A percentile compares a stretch with the other conserved stretches of the same genome.
phyloP scores from a whole-genome alignment of 1,140 invertebrate genomes.

The Artemia franciscana region DNA sequence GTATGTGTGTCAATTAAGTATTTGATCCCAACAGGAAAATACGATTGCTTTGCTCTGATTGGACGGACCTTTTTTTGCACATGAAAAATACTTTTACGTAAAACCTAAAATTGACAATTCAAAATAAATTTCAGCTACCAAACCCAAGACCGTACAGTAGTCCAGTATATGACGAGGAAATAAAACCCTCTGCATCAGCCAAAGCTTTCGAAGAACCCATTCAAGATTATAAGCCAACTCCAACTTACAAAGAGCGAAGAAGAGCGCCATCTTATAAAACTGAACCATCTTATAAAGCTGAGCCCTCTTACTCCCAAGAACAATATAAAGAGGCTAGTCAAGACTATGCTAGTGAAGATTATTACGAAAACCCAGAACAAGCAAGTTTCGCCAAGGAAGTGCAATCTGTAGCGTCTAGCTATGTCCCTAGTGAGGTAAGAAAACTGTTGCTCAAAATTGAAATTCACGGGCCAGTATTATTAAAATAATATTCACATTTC shows the following conservation, averaged over 20 bases:
- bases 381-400: conserved; percentile 7
- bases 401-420: conserved; percentile 3
- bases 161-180: background rate
- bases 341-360: conserved; percentile 5
- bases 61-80: no score
- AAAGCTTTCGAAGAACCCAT: background rate
- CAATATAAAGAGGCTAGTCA: conserved; percentile 5
- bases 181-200: background rate
- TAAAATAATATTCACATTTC: no score
- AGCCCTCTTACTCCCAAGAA: no score
- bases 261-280: background rate
- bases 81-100: no score
- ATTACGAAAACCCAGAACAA: conserved; percentile 5
- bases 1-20: no score
- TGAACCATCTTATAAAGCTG: background rate
- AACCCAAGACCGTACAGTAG: background rate
- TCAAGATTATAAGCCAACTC: background rate
- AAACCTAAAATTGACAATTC: no score
- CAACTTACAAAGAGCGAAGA: background rate
- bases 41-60: no score
- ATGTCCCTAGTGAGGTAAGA: conserved; percentile 5
- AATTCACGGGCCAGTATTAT: no score
- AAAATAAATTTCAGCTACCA: background rate
- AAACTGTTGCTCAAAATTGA: no score
- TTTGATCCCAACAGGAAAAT: no score